Evolutionary conservation across 2,113 vertebrate genomes (phyloP).

Genomic region (Caretta caretta): DNA sequence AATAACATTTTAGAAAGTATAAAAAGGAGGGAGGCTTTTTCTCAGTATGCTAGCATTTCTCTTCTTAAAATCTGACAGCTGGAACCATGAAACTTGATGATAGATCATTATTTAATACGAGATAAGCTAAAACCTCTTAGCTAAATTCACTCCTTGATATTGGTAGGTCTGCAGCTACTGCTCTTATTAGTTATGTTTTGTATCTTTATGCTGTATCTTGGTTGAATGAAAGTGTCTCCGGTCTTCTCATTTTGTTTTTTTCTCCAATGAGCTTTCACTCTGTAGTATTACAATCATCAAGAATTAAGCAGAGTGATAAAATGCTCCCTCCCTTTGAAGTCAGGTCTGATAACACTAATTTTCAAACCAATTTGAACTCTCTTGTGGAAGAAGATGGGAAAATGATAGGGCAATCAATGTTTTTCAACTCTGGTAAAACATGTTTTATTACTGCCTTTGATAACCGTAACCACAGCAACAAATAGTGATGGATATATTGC

Average conservation of each 20-base stretch:
- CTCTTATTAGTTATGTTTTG: neutral
- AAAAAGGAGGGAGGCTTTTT: neutral
- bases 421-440: neutral
- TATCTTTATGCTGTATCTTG: neutral
- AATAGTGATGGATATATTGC: neutral
- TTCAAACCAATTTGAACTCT: slow-evolving; percentile 9
- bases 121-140: neutral
- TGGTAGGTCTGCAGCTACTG: neutral
- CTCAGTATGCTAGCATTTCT: neutral
- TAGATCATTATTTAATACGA: neutral
- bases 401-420: neutral
- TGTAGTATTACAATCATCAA: neutral
- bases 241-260: neutral
- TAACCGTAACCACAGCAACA: slow-evolving; percentile 47
- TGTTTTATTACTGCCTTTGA: slow-evolving; percentile 20
- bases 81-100: neutral
- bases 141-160: neutral
- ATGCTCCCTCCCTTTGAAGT: slow-evolving; percentile 13
- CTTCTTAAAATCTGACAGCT: neutral
- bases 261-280: neutral
- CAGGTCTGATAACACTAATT: neutral
- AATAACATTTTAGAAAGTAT: neutral
- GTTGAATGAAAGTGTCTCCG: neutral
- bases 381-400: neutral
- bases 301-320: neutral